Conservation (phyloP, 2,888 invertebrate species). For the Lithophane socia region DNA sequence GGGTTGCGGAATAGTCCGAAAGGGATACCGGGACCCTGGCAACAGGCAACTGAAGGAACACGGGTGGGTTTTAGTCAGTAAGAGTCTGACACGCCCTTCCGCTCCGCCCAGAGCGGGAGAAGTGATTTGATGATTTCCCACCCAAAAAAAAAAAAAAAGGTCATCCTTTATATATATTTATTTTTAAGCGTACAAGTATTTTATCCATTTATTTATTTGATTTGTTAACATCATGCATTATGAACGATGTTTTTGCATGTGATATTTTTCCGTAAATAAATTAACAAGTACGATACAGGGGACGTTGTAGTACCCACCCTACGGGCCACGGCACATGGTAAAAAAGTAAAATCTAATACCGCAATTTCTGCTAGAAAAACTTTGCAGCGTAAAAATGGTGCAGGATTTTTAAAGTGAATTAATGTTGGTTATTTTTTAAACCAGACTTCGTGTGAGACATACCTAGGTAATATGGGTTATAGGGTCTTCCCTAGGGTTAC, state of each 20-base stretch:
- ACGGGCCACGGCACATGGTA: not conserved
- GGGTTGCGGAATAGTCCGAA: no score
- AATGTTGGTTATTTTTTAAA: conserved; percentile 20
- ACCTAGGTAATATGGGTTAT: no score
- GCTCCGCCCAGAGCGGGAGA: no score
- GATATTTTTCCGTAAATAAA: not conserved
- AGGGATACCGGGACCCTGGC: no score
- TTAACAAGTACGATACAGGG: not conserved
- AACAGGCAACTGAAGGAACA: no score
- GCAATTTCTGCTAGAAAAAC: not conserved
- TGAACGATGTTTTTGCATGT: not conserved
- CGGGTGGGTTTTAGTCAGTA: no score
- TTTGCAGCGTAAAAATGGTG: conserved; percentile 6
- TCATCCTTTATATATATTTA: not conserved
- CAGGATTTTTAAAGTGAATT: conserved; percentile 18
- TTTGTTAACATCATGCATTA: not conserved
- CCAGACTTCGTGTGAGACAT: not conserved
- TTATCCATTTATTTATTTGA: not conserved
- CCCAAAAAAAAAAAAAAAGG: no score
- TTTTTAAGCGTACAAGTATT: not conserved
- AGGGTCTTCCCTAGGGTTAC: no score
- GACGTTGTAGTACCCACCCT: no score
- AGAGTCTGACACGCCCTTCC: no score
- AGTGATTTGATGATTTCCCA: no score
- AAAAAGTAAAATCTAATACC: not conserved